Base-by-base conservation (phyloP, 1,140 invertebrate genomes). In the Globodera ellingtonae region DNA sequence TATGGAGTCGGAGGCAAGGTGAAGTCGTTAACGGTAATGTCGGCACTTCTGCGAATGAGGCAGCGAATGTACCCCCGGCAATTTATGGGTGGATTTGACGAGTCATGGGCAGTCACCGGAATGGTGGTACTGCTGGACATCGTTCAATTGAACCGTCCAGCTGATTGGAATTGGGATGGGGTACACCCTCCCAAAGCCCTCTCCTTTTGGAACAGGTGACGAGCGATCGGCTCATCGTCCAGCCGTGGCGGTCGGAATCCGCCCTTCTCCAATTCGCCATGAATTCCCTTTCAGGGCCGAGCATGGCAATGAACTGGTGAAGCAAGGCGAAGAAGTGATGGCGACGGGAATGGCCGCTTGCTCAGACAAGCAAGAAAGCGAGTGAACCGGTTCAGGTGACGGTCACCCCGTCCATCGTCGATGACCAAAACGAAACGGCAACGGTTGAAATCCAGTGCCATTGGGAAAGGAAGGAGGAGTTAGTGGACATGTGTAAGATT, bases 221-320 rank as follows among this genome's bases (percentile, higher is more conserved):
- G 71, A 72, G 35, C 47, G 71, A 72, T 50, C n/a, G 18, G 71
- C 71, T 6, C 71, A 72, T 24, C 71, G 35, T n/a, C 71, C 71
- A 21, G 7, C 21, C 3, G 24, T 72, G 6, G 71, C 71, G 1
- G 21, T 44, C 7, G 71, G 71, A 6, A 72, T 72, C 52, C n/a
- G n/a, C 5, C n/a, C n/a, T 6, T 48, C 47, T 1, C 47, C 47
- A 50, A 72, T 72, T 7, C 47, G 35, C 18, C 52, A 72, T 9
- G n/a, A 72, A 50, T 72, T 72, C 9, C 71, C 71, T 24, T 56
- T 56, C 35, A 72, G 71, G 13, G 18, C 24, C 9, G 52, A 56
- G 3, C 47, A 72, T 72, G 47, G 47, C 8, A 8, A 3, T 48
- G 71, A 72, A 48, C 47, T 50, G 18, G n/a, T 72, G 1, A 56